Evolutionary conservation across 1,140 invertebrate genomes (phyloP).

Genomic region (Zaprionus inermis): DNA sequence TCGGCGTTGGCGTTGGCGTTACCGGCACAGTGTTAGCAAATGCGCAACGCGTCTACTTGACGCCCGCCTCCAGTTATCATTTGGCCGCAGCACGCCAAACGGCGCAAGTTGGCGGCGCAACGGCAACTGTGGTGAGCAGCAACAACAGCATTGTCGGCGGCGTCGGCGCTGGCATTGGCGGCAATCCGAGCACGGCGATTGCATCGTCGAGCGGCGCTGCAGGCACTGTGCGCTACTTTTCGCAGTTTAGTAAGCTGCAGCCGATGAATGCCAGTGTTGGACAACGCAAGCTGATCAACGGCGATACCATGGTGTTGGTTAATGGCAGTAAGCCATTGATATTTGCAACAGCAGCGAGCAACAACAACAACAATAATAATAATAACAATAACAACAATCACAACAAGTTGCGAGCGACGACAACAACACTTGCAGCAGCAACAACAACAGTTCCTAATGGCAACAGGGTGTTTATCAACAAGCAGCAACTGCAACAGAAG

Average conservation of each 20-base stretch:
- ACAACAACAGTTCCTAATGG: conserved; percentile 54
- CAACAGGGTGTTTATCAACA: conserved; percentile 36
- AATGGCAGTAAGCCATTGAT: conserved; percentile 60
- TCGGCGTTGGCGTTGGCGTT: conserved; percentile 46
- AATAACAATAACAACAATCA: conserved; percentile 18
- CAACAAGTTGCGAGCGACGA: conserved; percentile 14
- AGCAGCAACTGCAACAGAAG: conserved; percentile 29
- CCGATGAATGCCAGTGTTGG: conserved; percentile 29
- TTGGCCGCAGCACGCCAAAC: conserved; percentile 38
- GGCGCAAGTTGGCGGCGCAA: neutral
- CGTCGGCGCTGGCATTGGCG: neutral
- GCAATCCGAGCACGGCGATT: conserved; percentile 9
- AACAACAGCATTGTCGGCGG: conserved; percentile 13
- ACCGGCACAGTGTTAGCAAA: conserved; percentile 63
- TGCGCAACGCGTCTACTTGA: conserved; percentile 60
- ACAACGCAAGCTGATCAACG: conserved; percentile 54
- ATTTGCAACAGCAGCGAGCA: conserved; percentile 22
- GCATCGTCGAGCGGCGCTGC: conserved; percentile 21
- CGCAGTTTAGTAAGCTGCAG: conserved; percentile 65
- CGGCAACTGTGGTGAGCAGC: conserved; percentile 23
- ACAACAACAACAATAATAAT: conserved; percentile 21
- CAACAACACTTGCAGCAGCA: conserved; percentile 21
- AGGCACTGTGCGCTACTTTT: conserved; percentile 65
- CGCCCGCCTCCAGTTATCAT: conserved; percentile 50
- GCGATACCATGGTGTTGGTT: conserved; percentile 58